phyloP scores from a whole-genome alignment of 2,113 vertebrate genomes.

The Fulmarus glacialis region DNA sequence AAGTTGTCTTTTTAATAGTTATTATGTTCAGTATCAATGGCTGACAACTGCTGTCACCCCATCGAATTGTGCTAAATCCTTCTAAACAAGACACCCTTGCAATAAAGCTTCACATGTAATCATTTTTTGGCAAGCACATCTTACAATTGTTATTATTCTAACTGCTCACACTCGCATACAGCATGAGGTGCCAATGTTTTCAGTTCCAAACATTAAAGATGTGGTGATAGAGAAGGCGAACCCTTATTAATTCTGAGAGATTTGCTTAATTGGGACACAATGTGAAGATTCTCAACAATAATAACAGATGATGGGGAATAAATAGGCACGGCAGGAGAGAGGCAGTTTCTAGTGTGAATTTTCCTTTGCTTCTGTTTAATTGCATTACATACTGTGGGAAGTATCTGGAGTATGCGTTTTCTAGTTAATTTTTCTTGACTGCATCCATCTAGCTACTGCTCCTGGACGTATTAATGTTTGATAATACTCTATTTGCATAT shows the following conservation, averaged over 20 bases:
- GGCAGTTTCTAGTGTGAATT: constrained; percentile 13
- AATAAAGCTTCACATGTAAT: constrained; percentile 49
- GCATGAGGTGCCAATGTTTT: constrained; percentile 49
- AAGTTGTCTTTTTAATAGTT: constrained; percentile 44
- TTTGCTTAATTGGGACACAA: constrained; percentile 51
- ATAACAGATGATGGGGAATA: constrained; percentile 40
- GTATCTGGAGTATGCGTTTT: background rate
- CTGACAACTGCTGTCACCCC: constrained; percentile 56
- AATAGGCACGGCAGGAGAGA: constrained; percentile 33
- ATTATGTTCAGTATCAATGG: constrained; percentile 38
- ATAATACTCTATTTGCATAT: constrained; percentile 45
- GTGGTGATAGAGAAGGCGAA: constrained; percentile 37
- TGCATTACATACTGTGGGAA: constrained; percentile 35
- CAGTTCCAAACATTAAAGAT: constrained; percentile 34
- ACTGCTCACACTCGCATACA: background rate
- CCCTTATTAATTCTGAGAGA: constrained; percentile 55
- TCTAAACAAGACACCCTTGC: constrained; percentile 58
- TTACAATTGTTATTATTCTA: constrained; percentile 23
- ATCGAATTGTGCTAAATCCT: constrained; percentile 52
- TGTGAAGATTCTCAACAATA: constrained; percentile 3
- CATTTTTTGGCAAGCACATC: constrained; percentile 42
- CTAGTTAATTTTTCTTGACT: constrained; percentile 34
- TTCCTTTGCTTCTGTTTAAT: constrained; percentile 49
- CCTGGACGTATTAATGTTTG: constrained; percentile 37
- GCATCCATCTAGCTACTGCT: constrained; percentile 14